Conservation (phyloP, 2,888 invertebrate species). For the Steromphala cineraria region DNA sequence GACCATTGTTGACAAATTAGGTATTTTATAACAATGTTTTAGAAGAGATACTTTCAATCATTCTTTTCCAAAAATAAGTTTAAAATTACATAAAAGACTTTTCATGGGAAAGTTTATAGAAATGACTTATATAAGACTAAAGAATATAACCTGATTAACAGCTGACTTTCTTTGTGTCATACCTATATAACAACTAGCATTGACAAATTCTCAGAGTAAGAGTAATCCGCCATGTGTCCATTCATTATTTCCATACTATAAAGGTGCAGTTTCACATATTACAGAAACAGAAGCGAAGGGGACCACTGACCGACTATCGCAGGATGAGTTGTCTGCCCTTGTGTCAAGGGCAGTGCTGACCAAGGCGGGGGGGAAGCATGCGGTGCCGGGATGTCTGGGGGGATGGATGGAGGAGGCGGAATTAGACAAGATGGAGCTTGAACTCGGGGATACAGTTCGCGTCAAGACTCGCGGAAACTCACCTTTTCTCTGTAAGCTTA, state of each 20-base stretch:
- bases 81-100: no score
- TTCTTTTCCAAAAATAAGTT: no score
- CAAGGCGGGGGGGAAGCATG: conserved; percentile 38
- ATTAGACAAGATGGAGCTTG: conserved; percentile 53
- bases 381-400: conserved; percentile 37
- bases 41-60: no score
- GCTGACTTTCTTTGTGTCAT: no score
- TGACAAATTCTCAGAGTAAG: no score
- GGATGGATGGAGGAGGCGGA: conserved; percentile 57
- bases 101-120: no score
- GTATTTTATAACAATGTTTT: no score
- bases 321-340: conserved; percentile 47
- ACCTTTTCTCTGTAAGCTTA: conserved; percentile 61
- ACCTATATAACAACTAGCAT: no score
- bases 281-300: conserved; percentile 66
- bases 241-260: no score
- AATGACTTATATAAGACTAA: not conserved
- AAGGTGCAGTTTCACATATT: not conserved
- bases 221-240: no score
- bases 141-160: not conserved
- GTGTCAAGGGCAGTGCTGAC: conserved; percentile 47
- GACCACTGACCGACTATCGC: conserved; percentile 54
- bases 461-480: conserved; percentile 60
- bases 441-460: conserved; percentile 51
- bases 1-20: no score